Evolutionary conservation across 2,797 vertebrate species (phyloP).

Genomic region (Etheostoma perlongum): DNA sequence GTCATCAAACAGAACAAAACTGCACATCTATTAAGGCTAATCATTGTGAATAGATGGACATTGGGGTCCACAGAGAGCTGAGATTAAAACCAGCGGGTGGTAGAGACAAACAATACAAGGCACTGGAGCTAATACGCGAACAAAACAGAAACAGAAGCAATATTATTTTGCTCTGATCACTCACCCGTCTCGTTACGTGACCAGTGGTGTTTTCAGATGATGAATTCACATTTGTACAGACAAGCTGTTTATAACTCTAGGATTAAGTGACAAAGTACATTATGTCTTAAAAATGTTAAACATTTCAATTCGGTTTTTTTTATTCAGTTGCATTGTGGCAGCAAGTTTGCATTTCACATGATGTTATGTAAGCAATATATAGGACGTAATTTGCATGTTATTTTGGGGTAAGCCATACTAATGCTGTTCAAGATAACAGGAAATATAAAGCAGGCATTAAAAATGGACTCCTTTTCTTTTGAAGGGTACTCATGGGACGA

Average conservation of each 20-base stretch:
- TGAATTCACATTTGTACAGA: constrained; percentile 51
- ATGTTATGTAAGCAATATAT: constrained; percentile 25
- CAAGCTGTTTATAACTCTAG: constrained; percentile 22
- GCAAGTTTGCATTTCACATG: constrained; percentile 26
- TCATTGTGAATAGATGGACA: constrained; percentile 67
- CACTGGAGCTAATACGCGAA: constrained; percentile 45
- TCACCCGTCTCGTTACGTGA: constrained; percentile 47
- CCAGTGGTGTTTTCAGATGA: constrained; percentile 35
- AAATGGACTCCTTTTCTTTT: constrained; percentile 34
- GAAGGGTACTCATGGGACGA: constrained; percentile 27
- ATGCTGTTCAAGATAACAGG: constrained; percentile 32
- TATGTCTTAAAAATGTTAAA: constrained; percentile 14
- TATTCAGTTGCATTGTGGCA: neutral
- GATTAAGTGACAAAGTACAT: constrained; percentile 12
- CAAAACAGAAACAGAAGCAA: constrained; percentile 53
- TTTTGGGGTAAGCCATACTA: constrained; percentile 13
- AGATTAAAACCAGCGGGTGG: constrained; percentile 70
- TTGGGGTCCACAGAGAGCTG: constrained; percentile 39
- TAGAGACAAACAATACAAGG: constrained; percentile 49
- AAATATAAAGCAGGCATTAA: constrained; percentile 40
- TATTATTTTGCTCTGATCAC: constrained; percentile 40
- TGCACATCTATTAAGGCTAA: constrained; percentile 71
- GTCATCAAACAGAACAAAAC: constrained; percentile 55
- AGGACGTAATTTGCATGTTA: constrained; percentile 49
- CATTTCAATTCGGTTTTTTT: neutral